Conservation (phyloP, 1,140 invertebrate genomes). For the Potamilus streckersoni region DNA sequence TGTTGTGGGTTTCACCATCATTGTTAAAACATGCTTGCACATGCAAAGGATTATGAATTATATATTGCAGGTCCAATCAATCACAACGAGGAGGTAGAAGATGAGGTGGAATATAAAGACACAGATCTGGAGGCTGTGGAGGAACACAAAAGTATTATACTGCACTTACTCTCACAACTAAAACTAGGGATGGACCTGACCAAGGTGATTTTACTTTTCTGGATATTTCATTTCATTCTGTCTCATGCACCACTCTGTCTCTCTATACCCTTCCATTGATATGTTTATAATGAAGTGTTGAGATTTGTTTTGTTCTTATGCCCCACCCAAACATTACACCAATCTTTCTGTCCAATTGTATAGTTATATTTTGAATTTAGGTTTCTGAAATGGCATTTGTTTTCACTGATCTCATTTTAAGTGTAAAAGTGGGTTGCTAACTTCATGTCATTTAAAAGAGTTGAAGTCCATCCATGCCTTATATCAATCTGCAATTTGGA, state of each 20-base stretch:
- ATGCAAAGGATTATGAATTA: background rate
- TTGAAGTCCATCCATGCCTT: too few relatives aligned
- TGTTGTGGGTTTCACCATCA: too few relatives aligned
- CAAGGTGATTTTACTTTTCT: conserved; percentile 59
- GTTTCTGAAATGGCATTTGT: too few relatives aligned
- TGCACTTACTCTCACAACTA: conserved; percentile 72
- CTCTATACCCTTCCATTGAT: background rate
- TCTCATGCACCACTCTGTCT: background rate
- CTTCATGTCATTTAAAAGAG: too few relatives aligned
- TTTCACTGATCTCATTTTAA: too few relatives aligned
- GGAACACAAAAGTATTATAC: conserved; percentile 71
- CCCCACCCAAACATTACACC: too few relatives aligned
- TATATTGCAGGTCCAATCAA: conserved; percentile 43
- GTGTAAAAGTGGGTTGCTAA: too few relatives aligned
- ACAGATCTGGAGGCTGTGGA: conserved; percentile 67
- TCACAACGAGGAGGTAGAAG: conserved; percentile 66
- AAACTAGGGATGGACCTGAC: conserved; percentile 75
- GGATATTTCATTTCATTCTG: background rate
- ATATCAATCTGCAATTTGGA: too few relatives aligned
- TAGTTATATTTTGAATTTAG: too few relatives aligned
- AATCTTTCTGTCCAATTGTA: too few relatives aligned
- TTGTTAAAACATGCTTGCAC: too few relatives aligned
- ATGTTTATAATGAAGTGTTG: background rate
- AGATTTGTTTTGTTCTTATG: too few relatives aligned
- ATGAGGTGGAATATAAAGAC: conserved; percentile 64